Evolutionary conservation across 2,797 vertebrate genomes (phyloP).

Genomic region (Cryptoprocta ferox): DNA sequence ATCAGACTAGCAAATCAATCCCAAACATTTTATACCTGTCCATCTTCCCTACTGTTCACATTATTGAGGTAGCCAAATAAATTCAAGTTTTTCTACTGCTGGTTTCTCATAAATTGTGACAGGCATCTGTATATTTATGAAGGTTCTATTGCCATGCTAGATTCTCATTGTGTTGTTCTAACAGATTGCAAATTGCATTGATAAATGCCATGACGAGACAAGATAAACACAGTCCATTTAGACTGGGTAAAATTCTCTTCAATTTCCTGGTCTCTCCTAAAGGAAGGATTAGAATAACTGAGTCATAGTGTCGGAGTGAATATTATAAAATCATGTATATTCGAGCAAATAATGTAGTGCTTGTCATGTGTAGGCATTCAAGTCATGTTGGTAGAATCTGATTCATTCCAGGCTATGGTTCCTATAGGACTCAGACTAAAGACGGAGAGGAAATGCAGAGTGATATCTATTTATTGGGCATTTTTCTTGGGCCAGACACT

Average conservation of each 20-base stretch:
- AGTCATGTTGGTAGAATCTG: background rate
- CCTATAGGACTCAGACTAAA: background rate
- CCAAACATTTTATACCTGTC: constrained; percentile 52
- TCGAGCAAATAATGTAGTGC: background rate
- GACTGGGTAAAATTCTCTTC: background rate
- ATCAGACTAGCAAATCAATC: constrained; percentile 44
- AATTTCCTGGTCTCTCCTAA: background rate
- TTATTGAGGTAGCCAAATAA: constrained; percentile 12
- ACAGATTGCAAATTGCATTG: background rate
- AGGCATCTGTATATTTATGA: background rate
- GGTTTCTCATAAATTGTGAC: constrained; percentile 13
- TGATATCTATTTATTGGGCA: background rate
- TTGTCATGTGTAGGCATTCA: background rate
- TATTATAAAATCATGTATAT: background rate
- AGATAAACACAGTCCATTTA: background rate
- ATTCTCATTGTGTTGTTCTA: background rate
- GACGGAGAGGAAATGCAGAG: background rate
- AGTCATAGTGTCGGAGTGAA: background rate
- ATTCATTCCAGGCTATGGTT: background rate
- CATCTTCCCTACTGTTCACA: constrained; percentile 16
- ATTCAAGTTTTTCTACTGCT: background rate
- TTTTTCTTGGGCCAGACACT: background rate
- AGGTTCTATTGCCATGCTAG: background rate
- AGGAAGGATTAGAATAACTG: background rate
- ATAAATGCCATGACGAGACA: background rate